phyloP scores from a whole-genome alignment of 2,888 invertebrate species.

The Rotaria magnacalcarata region DNA sequence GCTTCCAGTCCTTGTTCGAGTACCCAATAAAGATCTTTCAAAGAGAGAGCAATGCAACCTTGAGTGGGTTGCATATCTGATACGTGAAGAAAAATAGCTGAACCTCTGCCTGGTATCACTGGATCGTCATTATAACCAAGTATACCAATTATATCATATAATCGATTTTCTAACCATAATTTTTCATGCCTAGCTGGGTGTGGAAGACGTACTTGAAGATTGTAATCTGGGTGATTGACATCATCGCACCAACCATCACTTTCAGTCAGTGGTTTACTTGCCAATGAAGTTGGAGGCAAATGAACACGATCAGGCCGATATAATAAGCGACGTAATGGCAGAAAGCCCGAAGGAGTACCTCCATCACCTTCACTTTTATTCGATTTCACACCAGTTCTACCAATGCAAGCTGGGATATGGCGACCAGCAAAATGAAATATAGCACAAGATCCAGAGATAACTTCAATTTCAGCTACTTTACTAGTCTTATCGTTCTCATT shows the following conservation, averaged over 20 bases:
- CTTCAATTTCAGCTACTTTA: not conserved
- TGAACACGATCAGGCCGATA: not conserved
- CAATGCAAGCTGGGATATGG: not conserved
- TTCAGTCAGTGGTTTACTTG: not conserved
- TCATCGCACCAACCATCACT: not conserved
- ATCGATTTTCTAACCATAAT: not conserved
- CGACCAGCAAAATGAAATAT: not conserved
- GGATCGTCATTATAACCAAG: not conserved
- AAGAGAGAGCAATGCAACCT: not conserved
- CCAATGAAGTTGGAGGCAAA: not conserved
- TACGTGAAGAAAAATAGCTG: slow-evolving; percentile 6
- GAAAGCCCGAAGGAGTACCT: not conserved
- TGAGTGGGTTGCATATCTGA: not conserved
- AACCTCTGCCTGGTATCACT: not conserved
- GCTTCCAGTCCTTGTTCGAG: not conserved
- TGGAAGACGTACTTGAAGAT: not conserved
- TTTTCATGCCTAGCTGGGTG: not conserved
- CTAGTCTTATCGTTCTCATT: not conserved
- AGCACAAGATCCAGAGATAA: not conserved
- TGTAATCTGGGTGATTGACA: not conserved
- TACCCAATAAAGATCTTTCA: not conserved
- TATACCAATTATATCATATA: not conserved
- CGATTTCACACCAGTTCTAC: not conserved
- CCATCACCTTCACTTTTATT: not conserved
- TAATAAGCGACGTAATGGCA: not conserved